Base-by-base conservation (phyloP, 2,888 invertebrate species). In the Gonocerus acuteangulatus region DNA sequence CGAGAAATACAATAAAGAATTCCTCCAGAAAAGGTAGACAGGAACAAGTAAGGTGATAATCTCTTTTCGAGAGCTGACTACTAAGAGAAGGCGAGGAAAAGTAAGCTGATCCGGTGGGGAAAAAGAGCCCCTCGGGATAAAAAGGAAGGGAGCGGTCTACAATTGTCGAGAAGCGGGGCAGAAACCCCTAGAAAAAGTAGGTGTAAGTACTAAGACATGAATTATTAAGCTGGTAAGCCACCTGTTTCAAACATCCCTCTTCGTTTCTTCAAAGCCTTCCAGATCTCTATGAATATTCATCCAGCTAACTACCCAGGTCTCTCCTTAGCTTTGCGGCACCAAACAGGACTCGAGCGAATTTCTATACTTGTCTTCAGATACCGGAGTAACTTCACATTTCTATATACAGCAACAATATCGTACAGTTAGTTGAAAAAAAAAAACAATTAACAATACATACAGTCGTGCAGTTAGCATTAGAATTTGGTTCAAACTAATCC, bases 51-150 rank as follows among this genome's bases (percentile, higher is more conserved):
- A 39, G 39, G 15, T 15, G 39, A 39, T 39, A 39, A 39, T 39
- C 39, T 39, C 39, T 15, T 15, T 39, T 39, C 3, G 13, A 27
- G 27, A 9, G 27, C 3, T 9, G 39, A n/a, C 9, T n/a, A n/a
- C 3, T 39, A 4, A n/a, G 15, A 15, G 39, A 45, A 58, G 45
- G 58, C 23, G 58, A 58, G 47, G 47, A 39, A 39, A 42, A 39
- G 39, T 39, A 39, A 39, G 39, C 39, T 39, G 39, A 39, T 39
- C 39, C 39, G n/a, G 27, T 27, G 27, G 27, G 27, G 39, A 39
- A 39, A 39, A 39, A 39, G 9, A 39, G 39, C 39, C 39, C 39
- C 15, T 39, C 3, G 39, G 39, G 39, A 27, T 27, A 27, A 27
- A 27, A 27, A 27, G 27, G 27, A 32, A 39, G 39, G 39, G 39